phyloP scores from a whole-genome alignment of 2,888 invertebrate genomes.

The Hemistola chrysoprasaria region DNA sequence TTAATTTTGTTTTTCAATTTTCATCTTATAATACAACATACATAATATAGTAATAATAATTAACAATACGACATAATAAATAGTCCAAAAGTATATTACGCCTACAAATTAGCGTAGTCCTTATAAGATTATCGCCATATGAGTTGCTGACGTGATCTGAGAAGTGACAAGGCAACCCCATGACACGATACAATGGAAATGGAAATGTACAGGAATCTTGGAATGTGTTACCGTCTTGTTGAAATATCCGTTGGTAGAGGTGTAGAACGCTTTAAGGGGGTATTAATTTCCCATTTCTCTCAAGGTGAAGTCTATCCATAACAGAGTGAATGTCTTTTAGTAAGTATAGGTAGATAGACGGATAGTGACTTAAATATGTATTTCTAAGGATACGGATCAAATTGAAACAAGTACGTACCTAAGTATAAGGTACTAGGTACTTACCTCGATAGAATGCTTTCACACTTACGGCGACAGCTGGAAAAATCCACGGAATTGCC shows the following conservation, averaged over 20 bases:
- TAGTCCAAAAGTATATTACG: constrained; percentile 83
- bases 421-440: neutral
- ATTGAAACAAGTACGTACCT: neutral
- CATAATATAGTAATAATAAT: no score
- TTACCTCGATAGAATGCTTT: no score
- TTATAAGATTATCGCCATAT: constrained; percentile 80
- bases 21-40: constrained; percentile 83
- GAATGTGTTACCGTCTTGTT: no score
- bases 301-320: no score
- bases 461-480: no score
- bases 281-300: no score
- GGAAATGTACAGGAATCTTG: constrained; percentile 56
- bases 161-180: constrained; percentile 71
- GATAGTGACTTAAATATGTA: neutral
- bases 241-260: no score
- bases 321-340: no score
- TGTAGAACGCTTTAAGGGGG: no score
- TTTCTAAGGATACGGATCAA: neutral
- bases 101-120: constrained; percentile 82
- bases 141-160: constrained; percentile 70
- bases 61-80: constrained; percentile 83
- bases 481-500: no score
- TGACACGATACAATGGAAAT: constrained; percentile 64
- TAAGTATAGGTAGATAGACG: no score
- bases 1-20: constrained; percentile 78